Conservation (phyloP, 2,888 invertebrate species). For the Ceriagrion tenellum region DNA sequence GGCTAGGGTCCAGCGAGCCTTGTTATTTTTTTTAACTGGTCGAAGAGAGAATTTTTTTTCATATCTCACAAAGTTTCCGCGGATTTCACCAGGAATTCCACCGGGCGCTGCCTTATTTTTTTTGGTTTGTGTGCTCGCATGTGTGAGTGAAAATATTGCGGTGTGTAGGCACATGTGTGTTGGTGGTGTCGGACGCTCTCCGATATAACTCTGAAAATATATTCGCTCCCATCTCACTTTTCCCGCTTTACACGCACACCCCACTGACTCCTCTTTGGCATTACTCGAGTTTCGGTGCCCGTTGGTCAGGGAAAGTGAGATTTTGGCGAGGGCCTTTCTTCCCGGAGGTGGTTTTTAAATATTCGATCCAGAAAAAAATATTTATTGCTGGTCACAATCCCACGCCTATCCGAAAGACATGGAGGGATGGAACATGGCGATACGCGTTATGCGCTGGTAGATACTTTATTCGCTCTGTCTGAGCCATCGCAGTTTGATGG, state of each 20-base stretch:
- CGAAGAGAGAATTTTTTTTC: not conserved
- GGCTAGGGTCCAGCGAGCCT: not conserved
- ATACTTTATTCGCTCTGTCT: not conserved
- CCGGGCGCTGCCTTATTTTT: not conserved
- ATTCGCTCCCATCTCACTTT: not conserved
- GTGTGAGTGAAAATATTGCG: not conserved
- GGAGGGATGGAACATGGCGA: not conserved
- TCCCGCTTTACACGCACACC: not conserved
- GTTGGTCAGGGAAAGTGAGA: not conserved
- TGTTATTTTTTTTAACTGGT: not conserved
- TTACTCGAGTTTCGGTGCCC: not conserved
- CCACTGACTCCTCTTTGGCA: not conserved
- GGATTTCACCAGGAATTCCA: not conserved
- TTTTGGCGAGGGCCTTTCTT: not conserved
- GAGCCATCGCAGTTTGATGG: not conserved
- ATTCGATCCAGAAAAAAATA: not conserved
- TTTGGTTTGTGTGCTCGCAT: not conserved
- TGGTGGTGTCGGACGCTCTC: not conserved
- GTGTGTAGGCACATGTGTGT: not conserved
- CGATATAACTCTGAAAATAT: not conserved
- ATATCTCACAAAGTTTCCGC: not conserved
- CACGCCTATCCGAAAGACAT: not conserved
- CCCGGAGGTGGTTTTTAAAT: not conserved
- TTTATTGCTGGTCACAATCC: not conserved
- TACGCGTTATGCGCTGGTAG: not conserved